phyloP scores from a whole-genome alignment of 2,797 vertebrate species.

The Uromys caudimaculatus region DNA sequence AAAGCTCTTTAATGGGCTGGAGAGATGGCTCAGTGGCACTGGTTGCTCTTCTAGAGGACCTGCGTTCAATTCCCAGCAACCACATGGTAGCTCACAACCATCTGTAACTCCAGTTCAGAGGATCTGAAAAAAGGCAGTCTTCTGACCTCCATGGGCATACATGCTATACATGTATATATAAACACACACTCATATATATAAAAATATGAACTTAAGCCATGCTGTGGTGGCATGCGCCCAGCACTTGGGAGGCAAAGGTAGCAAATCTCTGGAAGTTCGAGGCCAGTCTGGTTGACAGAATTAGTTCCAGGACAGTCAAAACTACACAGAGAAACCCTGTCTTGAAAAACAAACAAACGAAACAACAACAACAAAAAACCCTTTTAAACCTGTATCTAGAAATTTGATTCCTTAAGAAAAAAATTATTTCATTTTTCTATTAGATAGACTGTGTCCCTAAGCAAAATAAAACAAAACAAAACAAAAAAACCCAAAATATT shows the following conservation, averaged over 20 bases:
- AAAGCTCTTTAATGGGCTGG: background rate
- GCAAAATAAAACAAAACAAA: background rate
- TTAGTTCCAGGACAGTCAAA: background rate
- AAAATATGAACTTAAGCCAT: background rate
- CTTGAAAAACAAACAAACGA: background rate
- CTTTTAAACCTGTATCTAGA: constrained; percentile 59
- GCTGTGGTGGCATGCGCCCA: background rate
- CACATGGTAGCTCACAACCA: background rate
- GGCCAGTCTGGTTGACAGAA: background rate
- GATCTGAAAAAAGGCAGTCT: background rate
- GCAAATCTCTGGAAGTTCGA: background rate
- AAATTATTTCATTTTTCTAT: constrained; percentile 31
- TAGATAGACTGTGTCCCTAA: background rate
- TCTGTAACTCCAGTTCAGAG: background rate
- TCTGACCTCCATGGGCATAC: background rate
- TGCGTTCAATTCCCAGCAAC: background rate
- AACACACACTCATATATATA: background rate
- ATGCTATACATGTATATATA: background rate
- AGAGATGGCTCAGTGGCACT: background rate
- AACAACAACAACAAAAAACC: background rate
- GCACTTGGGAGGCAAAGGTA: background rate
- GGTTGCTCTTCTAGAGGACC: background rate
- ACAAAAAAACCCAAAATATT: no score
- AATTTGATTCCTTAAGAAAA: constrained; percentile 54
- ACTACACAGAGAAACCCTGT: background rate